Evolutionary conservation across 2,797 vertebrate species (phyloP).

Genomic region (Gobionotothen gibberifrons): DNA sequence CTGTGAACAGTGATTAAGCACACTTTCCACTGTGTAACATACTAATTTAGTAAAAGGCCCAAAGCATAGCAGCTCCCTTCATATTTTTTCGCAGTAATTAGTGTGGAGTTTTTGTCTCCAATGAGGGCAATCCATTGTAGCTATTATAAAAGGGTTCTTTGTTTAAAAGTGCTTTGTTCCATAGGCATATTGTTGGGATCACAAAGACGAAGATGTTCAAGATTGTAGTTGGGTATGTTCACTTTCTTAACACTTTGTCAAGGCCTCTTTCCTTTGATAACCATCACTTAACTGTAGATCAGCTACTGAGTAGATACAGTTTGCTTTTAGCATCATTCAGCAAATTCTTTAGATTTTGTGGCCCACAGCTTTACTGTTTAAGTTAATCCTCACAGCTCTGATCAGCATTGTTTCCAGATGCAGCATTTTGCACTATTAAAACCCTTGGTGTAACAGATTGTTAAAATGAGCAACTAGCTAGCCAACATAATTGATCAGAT

Average conservation of each 20-base stretch:
- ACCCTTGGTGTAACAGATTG: not conserved
- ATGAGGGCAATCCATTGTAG: constrained; percentile 60
- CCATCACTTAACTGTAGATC: not conserved
- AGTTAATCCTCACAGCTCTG: not conserved
- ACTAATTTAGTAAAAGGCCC: constrained; percentile 71
- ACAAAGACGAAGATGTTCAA: constrained; percentile 30
- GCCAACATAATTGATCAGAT: not conserved
- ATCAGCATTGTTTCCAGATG: not conserved
- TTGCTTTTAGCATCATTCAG: not conserved
- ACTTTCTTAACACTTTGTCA: constrained; percentile 1
- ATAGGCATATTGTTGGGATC: constrained; percentile 5
- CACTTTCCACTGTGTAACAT: constrained; percentile 65
- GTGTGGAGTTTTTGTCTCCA: constrained; percentile 67
- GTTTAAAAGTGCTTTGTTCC: constrained; percentile 54
- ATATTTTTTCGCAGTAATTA: constrained; percentile 75
- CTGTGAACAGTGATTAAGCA: constrained; percentile 73
- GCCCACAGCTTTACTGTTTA: not conserved
- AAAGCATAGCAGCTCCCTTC: constrained; percentile 68
- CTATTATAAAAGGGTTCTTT: constrained; percentile 48
- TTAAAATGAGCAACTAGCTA: not conserved
- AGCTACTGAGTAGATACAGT: not conserved
- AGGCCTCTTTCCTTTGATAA: not conserved
- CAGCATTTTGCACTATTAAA: no score
- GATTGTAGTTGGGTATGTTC: constrained; percentile 1
- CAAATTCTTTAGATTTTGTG: not conserved